A percentile compares a stretch with the other conserved stretches of the same genome.
Evolutionary conservation across 2,113 vertebrate species (phyloP).

Genomic region (Mormyrus iriodes): DNA sequence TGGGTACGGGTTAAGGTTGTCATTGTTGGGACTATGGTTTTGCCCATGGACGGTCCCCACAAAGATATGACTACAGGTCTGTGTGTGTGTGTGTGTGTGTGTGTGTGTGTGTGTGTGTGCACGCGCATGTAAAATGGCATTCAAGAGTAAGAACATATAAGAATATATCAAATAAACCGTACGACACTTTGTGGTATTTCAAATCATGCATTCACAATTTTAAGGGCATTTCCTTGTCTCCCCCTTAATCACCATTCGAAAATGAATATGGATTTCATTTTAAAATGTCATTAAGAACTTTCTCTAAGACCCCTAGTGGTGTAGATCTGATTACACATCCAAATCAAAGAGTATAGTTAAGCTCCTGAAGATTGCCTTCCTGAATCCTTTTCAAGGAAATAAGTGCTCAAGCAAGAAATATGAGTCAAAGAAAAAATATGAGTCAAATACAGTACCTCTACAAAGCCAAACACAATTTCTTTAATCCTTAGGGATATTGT

Average conservation of each 20-base stretch:
- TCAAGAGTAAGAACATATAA: too few relatives aligned
- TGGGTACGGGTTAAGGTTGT: too few relatives aligned
- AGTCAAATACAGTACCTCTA: conserved; percentile 30
- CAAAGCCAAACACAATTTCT: conserved; percentile 29
- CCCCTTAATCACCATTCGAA: not conserved
- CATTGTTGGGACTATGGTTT: too few relatives aligned
- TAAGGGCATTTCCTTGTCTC: not conserved
- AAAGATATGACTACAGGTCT: too few relatives aligned
- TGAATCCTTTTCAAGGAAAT: conserved; percentile 31
- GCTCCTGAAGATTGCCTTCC: conserved; percentile 17
- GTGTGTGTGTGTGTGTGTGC: too few relatives aligned
- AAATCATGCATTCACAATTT: not conserved
- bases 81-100: too few relatives aligned
- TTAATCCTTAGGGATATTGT: conserved; percentile 25
- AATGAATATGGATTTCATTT: conserved; percentile 8
- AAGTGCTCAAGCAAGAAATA: conserved; percentile 24
- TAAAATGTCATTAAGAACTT: not conserved
- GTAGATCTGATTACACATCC: conserved; percentile 23
- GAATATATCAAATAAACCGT: too few relatives aligned
- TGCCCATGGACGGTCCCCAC: too few relatives aligned
- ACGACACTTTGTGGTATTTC: too few relatives aligned
- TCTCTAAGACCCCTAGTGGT: conserved; percentile 13
- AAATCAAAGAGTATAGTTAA: conserved; percentile 18
- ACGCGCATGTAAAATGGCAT: too few relatives aligned
- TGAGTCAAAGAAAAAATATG: conserved; percentile 47